Evolutionary conservation across 2,113 vertebrate species (phyloP), one percentile per base, ranked within the genome.

Genomic region (Carassius carassius): DNA sequence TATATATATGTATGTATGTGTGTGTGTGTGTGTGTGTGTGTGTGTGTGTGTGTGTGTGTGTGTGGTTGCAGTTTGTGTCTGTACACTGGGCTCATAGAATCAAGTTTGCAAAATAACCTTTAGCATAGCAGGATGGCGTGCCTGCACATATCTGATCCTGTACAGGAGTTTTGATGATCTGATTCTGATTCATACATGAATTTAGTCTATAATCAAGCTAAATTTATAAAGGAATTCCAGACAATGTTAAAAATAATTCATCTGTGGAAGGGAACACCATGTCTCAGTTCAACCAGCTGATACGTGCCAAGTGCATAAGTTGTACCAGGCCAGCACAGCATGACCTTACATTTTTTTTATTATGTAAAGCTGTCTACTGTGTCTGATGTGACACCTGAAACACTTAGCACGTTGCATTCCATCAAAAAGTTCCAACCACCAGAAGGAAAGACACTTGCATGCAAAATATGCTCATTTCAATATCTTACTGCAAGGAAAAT

Each of bases 231-330:
- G 16, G 37, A 60, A 75, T 83, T 58, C 62, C 49, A 86, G 83
- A 56, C 58, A 21, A 58, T 54, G 88, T 67, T 87, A 85, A 83
- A 89, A 89, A 87, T 85, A 87, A 51, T 37, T 7, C 3, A 19
- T 49, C 21, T 17, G 63, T 73, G 80, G 51, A 80, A 81, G 78
- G 54, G 69, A 84, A 85, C 67, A 51, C 85, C 76, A 23, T 78
- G 56, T 49, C 41, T 73, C 75, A 41, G 62, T 32, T 62, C 37
- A 17, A 63, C 19, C 84, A 49, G 79, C 12, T 81, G 75, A 25
- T 47, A 11, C n/a, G 10, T 35, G 58, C 7, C n/a, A 47, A 11
- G n/a, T 81, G 41, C 60, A 63, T 63, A 5, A 76, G 13, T 12
- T 51, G 78, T 25, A 51, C 25, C 23, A 51, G 60, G 4, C 37